Evolutionary conservation across 2,888 invertebrate species (phyloP), one percentile per base, ranked within the genome.

Genomic region (Melolontha melolontha): DNA sequence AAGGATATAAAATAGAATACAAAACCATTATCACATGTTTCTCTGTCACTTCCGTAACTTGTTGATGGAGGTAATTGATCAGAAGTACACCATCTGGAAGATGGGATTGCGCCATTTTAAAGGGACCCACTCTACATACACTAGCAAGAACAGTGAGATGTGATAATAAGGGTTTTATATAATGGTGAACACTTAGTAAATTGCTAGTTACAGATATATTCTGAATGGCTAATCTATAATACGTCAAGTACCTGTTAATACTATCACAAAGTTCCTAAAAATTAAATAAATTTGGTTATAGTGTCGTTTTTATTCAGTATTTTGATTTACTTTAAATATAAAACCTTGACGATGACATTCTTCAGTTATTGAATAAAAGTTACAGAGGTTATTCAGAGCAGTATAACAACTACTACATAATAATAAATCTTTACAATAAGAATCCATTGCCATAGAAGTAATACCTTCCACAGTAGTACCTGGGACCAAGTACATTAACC

Each of bases 41-140:
- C 74, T 89, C 87, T 0, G 88, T 88, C 22, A 89, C 83, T 71
- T 85, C 81, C 0, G 87, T 86, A 54, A 89, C 87, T 79, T 89
- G 88, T 65, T 87, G 85, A 77, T 90, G 91, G 66, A 91, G 82
- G 76, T 89, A 89, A 41, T 90, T 89, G 80, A 91, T 85, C 40
- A 91, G 81, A 29, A 87, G 87, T 0, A 87, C 88, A 1, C 90
- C 90, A 72, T 84, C 77, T 0, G 80, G 81, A 44, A 76, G 71
- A 44, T 77, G 76, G 1, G 75, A 73, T 72, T 79, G 75, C 5
- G 68, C 72, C 6, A 34, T 6, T 10, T 34, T 62, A 70, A 75
- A 81, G 14, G 80, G 80, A 51, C 79, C 84, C 68, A 87, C 78
- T 79, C 86, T 86, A 76, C 87, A 88, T 49, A 88, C 85, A 7